Conservation (phyloP, 2,797 vertebrate species). For the Melanotaenia nigrans region DNA sequence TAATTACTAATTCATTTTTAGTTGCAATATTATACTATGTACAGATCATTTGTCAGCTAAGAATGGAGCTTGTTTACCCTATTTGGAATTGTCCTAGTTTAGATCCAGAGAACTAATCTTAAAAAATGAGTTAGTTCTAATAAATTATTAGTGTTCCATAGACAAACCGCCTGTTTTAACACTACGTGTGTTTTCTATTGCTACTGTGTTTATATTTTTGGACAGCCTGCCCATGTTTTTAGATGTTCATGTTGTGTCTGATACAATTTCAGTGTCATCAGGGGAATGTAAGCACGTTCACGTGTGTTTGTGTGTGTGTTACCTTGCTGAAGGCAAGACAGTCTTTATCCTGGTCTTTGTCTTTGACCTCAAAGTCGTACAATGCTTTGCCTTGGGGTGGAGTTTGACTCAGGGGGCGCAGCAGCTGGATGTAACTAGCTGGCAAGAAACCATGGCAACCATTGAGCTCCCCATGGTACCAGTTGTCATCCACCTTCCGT, state of each 20-base stretch:
- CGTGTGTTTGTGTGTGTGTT: constrained; percentile 11
- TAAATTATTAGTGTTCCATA: constrained; percentile 54
- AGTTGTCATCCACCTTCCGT: constrained; percentile 94
- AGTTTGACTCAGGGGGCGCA: constrained; percentile 91
- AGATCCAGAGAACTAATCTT: constrained; percentile 17
- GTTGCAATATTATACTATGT: background rate
- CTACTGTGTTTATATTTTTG: constrained; percentile 32
- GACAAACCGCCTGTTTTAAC: constrained; percentile 9
- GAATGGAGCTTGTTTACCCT: background rate
- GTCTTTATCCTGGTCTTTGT: constrained; percentile 98
- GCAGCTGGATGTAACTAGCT: constrained; percentile 93
- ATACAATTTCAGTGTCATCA: constrained; percentile 17
- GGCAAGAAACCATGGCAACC: constrained; percentile 95
- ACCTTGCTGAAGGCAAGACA: constrained; percentile 98
- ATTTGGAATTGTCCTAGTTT: constrained; percentile 36
- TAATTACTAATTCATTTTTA: background rate
- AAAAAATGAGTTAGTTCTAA: constrained; percentile 17
- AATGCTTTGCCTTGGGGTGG: constrained; percentile 96
- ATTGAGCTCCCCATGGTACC: constrained; percentile 96
- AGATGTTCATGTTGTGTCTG: constrained; percentile 1
- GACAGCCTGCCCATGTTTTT: background rate
- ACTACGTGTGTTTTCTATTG: constrained; percentile 26
- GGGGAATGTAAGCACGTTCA: constrained; percentile 10
- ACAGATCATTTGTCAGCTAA: background rate
- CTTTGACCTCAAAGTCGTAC: constrained; percentile 98